Evolutionary conservation across 2,888 invertebrate genomes (phyloP), one percentile per base, ranked within the genome.

Genomic region (Hypsopygia costalis): DNA sequence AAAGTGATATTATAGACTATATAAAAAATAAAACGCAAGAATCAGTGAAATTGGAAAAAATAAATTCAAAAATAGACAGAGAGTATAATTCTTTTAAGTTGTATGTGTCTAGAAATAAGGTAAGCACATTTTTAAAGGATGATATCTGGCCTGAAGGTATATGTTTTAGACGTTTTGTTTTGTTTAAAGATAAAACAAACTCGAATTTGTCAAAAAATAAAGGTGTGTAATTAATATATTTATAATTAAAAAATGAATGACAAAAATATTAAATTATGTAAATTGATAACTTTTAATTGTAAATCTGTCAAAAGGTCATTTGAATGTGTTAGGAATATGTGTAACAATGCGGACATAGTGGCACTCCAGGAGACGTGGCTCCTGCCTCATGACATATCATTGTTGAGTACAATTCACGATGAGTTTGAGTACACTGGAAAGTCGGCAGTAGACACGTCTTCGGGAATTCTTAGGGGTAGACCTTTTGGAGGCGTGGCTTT

Each of bases 111-210:
- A 31, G 32, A 25, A 31, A 38, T 27, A 38, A 38, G 12, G 31
- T 38, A 25, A 31, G 22, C 10, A n/a, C 31, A 32, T 38, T 38
- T 38, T 21, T 38, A 21, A 38, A 38, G 25, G 25, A 12, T 25
- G 32, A 11, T 10, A 32, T 32, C 11, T 38, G 38, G 38, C 38
- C 38, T 7, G 38, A 38, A 38, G 38, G 38, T 32, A 38, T 38
- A 22, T 38, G 32, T 38, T 32, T 38, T 25, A 38, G 38, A 11
- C 33, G 32, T 3, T 38, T 38, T 25, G 32, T 38, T 11, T 6
- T 20, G 25, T 32, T 31, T 38, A 38, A 31, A 9, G 25, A 32
- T 11, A 25, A 16, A 9, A 22, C 27, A 25, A 9, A 22, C 7
- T 22, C 22, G 8, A 32, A 31, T 22, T 8, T 11, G 11, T 32